phyloP scores from a whole-genome alignment of 1,140 invertebrate species.

The Meteorus sp. region DNA sequence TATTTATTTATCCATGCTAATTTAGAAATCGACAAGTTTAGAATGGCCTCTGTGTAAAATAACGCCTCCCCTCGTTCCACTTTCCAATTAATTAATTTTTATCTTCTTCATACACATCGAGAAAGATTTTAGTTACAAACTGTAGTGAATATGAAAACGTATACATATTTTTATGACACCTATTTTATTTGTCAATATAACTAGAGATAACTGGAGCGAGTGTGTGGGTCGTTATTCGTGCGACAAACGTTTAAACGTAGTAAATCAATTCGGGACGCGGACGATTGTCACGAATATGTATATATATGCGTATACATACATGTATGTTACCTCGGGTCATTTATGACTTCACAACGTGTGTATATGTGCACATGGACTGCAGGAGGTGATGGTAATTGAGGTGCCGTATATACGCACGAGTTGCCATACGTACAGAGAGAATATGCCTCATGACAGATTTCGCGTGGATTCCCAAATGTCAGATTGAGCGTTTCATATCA shows the following conservation, averaged over 20 bases:
- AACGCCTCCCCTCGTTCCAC: too few species aligned
- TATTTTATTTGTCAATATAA: conserved; percentile 23
- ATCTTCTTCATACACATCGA: too few species aligned
- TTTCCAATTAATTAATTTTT: too few species aligned
- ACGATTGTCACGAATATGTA: conserved; percentile 27
- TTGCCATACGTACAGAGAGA: conserved; percentile 8
- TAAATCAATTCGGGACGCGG: conserved; percentile 27
- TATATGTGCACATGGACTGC: conserved; percentile 13
- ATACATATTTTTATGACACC: conserved; percentile 13
- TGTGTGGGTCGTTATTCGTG: conserved; percentile 22
- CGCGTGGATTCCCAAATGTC: conserved; percentile 8
- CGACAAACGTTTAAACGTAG: conserved; percentile 28
- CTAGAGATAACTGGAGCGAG: conserved; percentile 25
- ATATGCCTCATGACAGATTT: conserved; percentile 23
- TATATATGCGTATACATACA: too few species aligned
- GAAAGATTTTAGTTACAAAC: neutral
- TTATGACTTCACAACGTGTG: too few species aligned
- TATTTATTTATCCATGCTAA: too few species aligned
- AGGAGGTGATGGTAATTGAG: conserved; percentile 24
- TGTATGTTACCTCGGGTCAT: conserved; percentile 20
- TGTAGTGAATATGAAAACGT: conserved; percentile 5
- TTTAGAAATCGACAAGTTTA: too few species aligned
- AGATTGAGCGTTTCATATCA: conserved; percentile 21
- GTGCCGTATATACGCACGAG: conserved; percentile 21
- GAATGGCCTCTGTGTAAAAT: too few species aligned